A percentile compares a stretch with the other conserved stretches of the same genome.
phyloP scores from a whole-genome alignment of 37 sponge, comb jelly and placozoan species.

The Geodia barretti region DNA sequence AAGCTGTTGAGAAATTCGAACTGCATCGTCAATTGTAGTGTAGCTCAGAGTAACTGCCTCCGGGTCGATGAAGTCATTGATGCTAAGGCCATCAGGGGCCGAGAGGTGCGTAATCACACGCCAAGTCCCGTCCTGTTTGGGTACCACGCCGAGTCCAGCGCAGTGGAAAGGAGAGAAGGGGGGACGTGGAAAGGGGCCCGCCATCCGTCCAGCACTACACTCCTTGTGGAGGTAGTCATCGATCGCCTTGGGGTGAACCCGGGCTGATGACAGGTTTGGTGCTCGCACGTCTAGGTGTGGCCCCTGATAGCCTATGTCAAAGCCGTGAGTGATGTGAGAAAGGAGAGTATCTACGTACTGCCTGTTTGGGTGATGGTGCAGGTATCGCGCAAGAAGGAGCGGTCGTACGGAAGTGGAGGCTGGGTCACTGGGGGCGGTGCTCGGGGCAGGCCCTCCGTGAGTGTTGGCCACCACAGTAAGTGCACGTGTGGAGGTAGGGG shows the following conservation, averaged over 20 bases:
- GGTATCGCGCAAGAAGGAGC: constrained; percentile 12
- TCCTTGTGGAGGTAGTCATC: constrained; percentile 22
- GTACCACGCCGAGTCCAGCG: constrained; percentile 38
- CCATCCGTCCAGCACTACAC: constrained; percentile 10
- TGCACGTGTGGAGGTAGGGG: too few relatives aligned
- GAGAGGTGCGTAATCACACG: constrained; percentile 48
- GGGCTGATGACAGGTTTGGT: constrained; percentile 19
- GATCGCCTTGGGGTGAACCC: constrained; percentile 16
- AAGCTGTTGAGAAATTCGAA: not conserved
- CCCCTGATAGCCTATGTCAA: constrained; percentile 30
- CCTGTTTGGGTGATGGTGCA: constrained; percentile 20
- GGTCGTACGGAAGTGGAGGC: constrained; percentile 33
- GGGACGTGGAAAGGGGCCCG: constrained; percentile 16
- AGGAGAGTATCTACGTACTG: not conserved
- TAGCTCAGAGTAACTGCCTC: constrained; percentile 13
- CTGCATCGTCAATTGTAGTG: constrained; percentile 30
- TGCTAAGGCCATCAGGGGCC: constrained; percentile 37
- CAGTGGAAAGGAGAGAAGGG: constrained; percentile 12
- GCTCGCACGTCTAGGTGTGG: constrained; percentile 6
- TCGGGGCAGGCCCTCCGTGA: too few relatives aligned
- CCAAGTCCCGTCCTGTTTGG: constrained; percentile 50
- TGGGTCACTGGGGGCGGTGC: too few relatives aligned
- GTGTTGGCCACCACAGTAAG: too few relatives aligned
- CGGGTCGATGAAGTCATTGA: constrained; percentile 38
- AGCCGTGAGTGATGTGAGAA: not conserved